These are phyloP conservation scores for Geodia barretti DNA, from an alignment of 37 sponge, comb jelly and placozoan genomes.

Conservation along the genomic window DNA sequence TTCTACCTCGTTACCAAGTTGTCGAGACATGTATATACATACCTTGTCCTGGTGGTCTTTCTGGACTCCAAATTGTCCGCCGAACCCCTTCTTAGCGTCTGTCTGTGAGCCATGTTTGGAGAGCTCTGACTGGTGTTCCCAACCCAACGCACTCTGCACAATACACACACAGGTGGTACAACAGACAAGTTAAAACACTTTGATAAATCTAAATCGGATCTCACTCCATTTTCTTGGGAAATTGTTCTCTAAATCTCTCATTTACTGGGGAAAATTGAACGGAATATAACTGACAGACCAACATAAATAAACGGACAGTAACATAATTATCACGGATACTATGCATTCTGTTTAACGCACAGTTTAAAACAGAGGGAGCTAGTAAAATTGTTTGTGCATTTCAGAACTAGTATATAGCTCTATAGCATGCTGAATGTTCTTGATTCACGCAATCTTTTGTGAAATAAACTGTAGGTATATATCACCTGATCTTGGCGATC, in stretches of 20 bases:
- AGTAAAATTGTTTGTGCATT: too few relatives aligned
- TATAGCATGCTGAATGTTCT: too few relatives aligned
- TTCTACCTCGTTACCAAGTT: background rate
- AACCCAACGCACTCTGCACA: slow-evolving; percentile 79
- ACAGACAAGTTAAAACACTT: too few relatives aligned
- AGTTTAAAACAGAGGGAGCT: background rate
- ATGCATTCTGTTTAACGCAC: background rate
- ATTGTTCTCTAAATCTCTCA: too few relatives aligned
- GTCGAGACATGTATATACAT: background rate
- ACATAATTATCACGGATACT: background rate
- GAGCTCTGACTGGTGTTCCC: slow-evolving; percentile 77
- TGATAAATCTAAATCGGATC: too few relatives aligned
- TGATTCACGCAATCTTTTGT: too few relatives aligned
- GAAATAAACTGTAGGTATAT: background rate
- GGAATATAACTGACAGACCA: too few relatives aligned
- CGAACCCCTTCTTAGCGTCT: slow-evolving; percentile 86
- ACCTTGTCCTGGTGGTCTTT: slow-evolving; percentile 91
- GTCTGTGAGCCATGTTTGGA: slow-evolving; percentile 89
- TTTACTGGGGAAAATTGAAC: too few relatives aligned
- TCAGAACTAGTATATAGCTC: too few relatives aligned
- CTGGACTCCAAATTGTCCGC: slow-evolving; percentile 91
- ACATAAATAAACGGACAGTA: too few relatives aligned
- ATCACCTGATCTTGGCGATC: slow-evolving; percentile 73
- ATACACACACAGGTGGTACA: background rate
- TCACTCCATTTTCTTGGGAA: too few relatives aligned